Evolutionary conservation across 2,888 invertebrate species (phyloP).

Genomic region (Lottia gigantea): DNA sequence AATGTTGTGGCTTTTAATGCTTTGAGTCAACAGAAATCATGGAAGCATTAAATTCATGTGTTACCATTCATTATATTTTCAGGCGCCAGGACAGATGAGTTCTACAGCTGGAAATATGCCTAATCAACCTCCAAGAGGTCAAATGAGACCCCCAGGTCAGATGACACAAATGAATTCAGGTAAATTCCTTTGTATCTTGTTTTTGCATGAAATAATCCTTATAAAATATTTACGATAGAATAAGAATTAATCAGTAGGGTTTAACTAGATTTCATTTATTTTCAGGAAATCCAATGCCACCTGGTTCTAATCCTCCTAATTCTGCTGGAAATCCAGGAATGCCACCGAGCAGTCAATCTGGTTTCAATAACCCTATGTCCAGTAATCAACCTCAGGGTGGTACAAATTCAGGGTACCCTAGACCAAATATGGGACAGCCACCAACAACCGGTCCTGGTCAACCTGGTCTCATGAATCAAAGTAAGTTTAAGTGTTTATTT

Average conservation of each 20-base stretch:
- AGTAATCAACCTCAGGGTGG: conserved; percentile 20
- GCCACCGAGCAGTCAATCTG: conserved; percentile 17
- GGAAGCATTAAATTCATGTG: not conserved
- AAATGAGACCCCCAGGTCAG: conserved; percentile 34
- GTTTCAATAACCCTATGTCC: conserved; percentile 16
- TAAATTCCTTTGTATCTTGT: too few relatives aligned
- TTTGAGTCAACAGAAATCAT: too few relatives aligned
- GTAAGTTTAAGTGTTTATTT: too few relatives aligned
- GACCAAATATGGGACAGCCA: conserved; percentile 25
- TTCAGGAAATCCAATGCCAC: not conserved
- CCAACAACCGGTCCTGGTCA: conserved; percentile 12
- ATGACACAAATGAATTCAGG: too few relatives aligned
- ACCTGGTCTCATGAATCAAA: conserved; percentile 19
- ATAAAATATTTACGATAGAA: too few relatives aligned
- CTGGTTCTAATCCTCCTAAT: not conserved
- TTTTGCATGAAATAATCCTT: too few relatives aligned
- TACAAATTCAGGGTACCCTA: conserved; percentile 27
- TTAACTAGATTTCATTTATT: too few relatives aligned
- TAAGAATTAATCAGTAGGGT: too few relatives aligned
- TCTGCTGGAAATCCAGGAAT: not conserved
- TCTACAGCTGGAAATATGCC: conserved; percentile 25
- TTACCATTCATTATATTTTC: conserved; percentile 11
- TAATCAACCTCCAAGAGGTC: conserved; percentile 29
- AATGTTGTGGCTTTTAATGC: too few relatives aligned
- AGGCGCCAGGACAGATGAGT: conserved; percentile 42